A percentile compares a stretch with the other conserved stretches of the same genome.
These are phyloP conservation scores for Drosophila hamatofila DNA, from an alignment of 2,888 invertebrate genomes.

Conservation along the genomic window DNA sequence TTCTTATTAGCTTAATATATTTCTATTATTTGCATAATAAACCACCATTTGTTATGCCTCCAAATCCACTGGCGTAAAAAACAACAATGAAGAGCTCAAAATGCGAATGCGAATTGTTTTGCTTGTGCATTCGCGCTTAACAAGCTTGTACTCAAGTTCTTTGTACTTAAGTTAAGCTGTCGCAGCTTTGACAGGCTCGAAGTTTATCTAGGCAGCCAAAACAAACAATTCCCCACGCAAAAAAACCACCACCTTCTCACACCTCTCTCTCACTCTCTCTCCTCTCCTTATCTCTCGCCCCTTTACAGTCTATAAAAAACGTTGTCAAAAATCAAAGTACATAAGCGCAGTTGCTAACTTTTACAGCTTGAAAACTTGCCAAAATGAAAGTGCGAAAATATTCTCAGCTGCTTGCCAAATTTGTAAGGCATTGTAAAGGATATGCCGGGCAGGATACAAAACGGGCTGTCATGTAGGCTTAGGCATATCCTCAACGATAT, in stretches of 20 bases:
- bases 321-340: constrained; percentile 70
- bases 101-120: constrained; percentile 30
- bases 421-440: constrained; percentile 53
- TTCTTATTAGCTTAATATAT: not conserved
- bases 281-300: not conserved
- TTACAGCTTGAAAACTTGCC: constrained; percentile 36
- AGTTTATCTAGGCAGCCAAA: constrained; percentile 38
- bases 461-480: constrained; percentile 20
- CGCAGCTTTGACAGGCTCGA: constrained; percentile 35
- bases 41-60: not conserved
- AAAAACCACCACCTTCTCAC: not conserved
- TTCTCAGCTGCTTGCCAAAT: constrained; percentile 5
- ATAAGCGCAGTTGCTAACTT: constrained; percentile 49
- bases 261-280: not conserved
- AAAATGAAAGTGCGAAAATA: constrained; percentile 33
- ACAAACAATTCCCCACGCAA: constrained; percentile 31
- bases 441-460: constrained; percentile 39
- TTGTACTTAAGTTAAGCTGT: constrained; percentile 43
- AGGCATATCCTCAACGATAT: constrained; percentile 10
- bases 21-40: not conserved
- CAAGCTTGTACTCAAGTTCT: constrained; percentile 21
- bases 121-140: not conserved
- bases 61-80: constrained; percentile 1
- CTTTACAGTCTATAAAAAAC: constrained; percentile 14
- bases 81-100: constrained; percentile 21